Conservation (phyloP, 1,140 invertebrate genomes). For the Bombus superbus region DNA sequence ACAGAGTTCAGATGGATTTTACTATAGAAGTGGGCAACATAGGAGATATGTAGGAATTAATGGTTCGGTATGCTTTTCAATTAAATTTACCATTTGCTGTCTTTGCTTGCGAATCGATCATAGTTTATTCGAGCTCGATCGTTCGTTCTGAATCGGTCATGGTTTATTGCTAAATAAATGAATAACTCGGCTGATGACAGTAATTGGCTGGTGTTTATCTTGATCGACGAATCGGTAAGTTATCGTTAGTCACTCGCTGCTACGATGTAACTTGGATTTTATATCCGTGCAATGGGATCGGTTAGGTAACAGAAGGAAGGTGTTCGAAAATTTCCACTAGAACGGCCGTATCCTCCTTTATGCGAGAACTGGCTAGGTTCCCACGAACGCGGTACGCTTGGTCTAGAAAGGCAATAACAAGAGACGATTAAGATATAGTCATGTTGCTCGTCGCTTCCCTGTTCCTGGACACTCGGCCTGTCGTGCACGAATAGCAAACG, state of each 20-base stretch:
- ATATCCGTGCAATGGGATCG: too few species aligned
- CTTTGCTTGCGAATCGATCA: too few species aligned
- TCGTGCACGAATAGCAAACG: slow-evolving; percentile 65
- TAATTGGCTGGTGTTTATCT: background rate
- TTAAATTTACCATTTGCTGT: too few species aligned
- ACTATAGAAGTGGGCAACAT: too few species aligned
- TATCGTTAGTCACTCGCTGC: background rate
- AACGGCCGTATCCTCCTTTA: background rate
- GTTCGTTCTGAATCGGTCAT: too few species aligned
- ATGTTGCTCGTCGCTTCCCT: slow-evolving; percentile 57
- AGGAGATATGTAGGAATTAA: too few species aligned
- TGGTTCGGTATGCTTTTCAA: too few species aligned
- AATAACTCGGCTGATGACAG: too few species aligned
- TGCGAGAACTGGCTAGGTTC: slow-evolving; percentile 35
- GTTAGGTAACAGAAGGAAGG: background rate
- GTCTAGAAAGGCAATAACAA: slow-evolving; percentile 61
- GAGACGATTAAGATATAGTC: slow-evolving; percentile 61
- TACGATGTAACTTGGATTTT: background rate
- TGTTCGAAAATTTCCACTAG: slow-evolving; percentile 3
- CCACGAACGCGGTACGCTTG: slow-evolving; percentile 50
- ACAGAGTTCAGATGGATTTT: too few species aligned
- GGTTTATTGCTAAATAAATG: too few species aligned
- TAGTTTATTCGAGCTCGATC: too few species aligned
- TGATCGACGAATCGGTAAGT: background rate
- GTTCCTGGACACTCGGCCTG: slow-evolving; percentile 42